Base-by-base conservation (phyloP, 2,113 vertebrate species). In the Chaetodon auriga region DNA sequence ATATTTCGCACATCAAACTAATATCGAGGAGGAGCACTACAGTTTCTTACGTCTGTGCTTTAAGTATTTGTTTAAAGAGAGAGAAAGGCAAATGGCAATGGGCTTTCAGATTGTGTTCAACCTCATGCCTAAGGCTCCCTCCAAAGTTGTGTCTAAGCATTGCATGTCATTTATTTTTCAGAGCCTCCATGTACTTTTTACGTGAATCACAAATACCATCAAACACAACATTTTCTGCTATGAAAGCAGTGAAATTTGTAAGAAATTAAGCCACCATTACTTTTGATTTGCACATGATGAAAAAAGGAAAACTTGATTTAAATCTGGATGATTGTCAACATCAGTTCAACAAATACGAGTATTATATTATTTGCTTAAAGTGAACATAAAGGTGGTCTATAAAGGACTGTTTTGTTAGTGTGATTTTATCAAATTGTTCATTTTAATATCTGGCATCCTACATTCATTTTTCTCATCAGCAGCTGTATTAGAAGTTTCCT, bases 111-210 rank as follows among this genome's bases (percentile, higher is more conserved):
- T 51, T n/a, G 19, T 25, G 53, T 70, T 86, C 69, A 85, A 75
- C 77, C 30, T 82, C 65, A 88, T 87, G 89, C 86, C 61, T 80
- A 85, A 91, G 78, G 92, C 94, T 95, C 94, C 94, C 94, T 94
- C 94, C 91, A 87, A 89, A 89, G 92, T 83, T 91, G 13, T 78
- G 64, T 86, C 45, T 18, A 70, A 80, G 93, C 86, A 95, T 91
- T 94, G 84, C 94, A 94, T 77, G 80, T 54, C 2, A 46, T 78
- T 70, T 45, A 65, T 75, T 43, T 71, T 81, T 57, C 5, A 73
- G 53, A 36, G 21, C 68, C 19, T 55, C 63, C 9, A 25, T 23
- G 48, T 2, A 23, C 8, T 13, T 19, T 30, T 49, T 23, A 41
- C 25, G 58, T 62, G 14, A 54, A 74, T 10, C 35, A 35, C 10